Base-by-base conservation (phyloP, 2,113 vertebrate genomes). In the Jacana jacana region DNA sequence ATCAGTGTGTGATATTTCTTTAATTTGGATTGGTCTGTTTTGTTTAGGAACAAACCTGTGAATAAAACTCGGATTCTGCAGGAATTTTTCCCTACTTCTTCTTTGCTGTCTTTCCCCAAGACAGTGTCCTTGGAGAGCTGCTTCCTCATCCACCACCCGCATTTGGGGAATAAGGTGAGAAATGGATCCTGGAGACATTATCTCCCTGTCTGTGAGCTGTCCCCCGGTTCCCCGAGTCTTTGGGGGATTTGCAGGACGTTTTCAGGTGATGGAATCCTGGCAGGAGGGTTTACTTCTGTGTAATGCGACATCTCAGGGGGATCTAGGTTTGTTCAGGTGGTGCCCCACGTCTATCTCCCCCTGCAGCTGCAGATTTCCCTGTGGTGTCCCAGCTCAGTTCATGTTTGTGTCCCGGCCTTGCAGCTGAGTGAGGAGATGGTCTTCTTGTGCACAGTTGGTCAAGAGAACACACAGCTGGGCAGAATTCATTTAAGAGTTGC, bases 101-200 rank as follows among this genome's bases (percentile, higher is more conserved):
- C 91, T 52, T 85, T 94, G n/a, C 94, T 95, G 46, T 95, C 97
- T 24, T 97, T 98, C 92, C 97, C 97, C 83, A 97, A 96, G 95
- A 75, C 97, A 19, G 37, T 97, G 72, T 97, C 97, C 60, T 79
- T 98, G 91, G 94, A 98, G 94, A 98, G 93, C 84, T 98, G 98
- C 94, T 97, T 97, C 84, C 95, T 97, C 72, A 95, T 97, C 94
- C 96, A 49, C 27, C 96, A 82, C n/a, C 97, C 97, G 66, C 68
- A 95, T 14, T 16, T 97, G 91, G 97, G 96, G n/a, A 98, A 97
- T 73, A 98, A 98, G 97, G 98, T 98, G 94, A 94, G 97, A 73
- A 68, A 23, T 68, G 46, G 2, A 55, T 31, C 39, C 33, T 44
- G 39, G 30, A n/a, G 80, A 25, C 10, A 1, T 14, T 51, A 7